phyloP scores from a whole-genome alignment of 1,140 invertebrate species.

The Ericerus pela region DNA sequence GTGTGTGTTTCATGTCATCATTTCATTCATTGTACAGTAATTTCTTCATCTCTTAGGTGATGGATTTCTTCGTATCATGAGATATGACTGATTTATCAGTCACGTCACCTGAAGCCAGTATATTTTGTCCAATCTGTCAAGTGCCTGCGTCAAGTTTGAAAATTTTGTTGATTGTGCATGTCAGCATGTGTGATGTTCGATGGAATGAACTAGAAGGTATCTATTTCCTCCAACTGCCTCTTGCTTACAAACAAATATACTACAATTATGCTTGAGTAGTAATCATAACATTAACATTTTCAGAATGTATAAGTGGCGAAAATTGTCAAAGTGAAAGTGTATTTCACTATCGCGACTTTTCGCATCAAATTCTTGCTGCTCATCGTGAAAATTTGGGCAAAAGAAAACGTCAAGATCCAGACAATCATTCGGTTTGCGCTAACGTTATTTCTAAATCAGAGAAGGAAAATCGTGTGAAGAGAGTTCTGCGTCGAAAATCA shows the following conservation, averaged over 20 bases:
- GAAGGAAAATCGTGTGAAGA: too few species aligned
- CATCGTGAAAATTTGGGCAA: conserved; percentile 10
- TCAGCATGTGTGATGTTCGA: conserved; percentile 7
- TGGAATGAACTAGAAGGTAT: conserved; percentile 12
- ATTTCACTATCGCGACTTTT: conserved; percentile 22
- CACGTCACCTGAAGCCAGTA: background rate
- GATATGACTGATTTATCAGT: background rate
- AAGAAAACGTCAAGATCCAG: background rate
- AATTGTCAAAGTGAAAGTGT: conserved; percentile 18
- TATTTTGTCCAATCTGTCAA: conserved; percentile 16
- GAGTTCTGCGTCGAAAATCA: too few species aligned
- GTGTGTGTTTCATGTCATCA: too few species aligned
- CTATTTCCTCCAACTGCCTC: background rate
- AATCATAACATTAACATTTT: conserved; percentile 17
- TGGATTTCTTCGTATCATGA: background rate
- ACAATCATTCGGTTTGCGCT: too few species aligned
- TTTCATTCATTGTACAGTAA: too few species aligned
- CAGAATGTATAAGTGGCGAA: conserved; percentile 21
- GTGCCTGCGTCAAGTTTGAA: conserved; percentile 13
- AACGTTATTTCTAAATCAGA: too few species aligned
- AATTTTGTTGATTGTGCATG: conserved; percentile 1
- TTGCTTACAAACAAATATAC: background rate
- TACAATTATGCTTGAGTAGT: background rate
- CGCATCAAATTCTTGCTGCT: conserved; percentile 17
- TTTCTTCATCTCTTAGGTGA: too few species aligned